Base-by-base conservation (phyloP, 2,797 vertebrate species). In the Spinus pinus region DNA sequence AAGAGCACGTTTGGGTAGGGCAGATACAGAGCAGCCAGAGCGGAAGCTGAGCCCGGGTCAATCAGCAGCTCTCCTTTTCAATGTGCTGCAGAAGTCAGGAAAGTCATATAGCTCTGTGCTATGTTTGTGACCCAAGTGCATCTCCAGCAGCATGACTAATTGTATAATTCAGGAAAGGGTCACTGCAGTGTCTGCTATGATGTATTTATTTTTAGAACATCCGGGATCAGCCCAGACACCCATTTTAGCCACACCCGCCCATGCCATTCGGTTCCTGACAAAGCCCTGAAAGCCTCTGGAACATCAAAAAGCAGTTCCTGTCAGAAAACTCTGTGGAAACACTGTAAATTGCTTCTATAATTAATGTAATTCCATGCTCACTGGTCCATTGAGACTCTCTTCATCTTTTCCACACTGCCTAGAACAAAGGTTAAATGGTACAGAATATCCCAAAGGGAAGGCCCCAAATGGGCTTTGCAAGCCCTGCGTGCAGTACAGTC, bases 141-240 rank as follows among this genome's bases (percentile, higher is more conserved):
- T 54, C 73, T 62, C 67, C 72, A 87, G 65, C 69, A 77, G 78
- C 16, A 53, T 75, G 90, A 92, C 42, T 86, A 91, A 94, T 60
- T 61, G 60, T 91, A 47, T 60, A 69, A 91, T 44, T 87, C 93
- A 92, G 86, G 90, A 97, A 97, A 81, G 71, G 91, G 94, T 85
- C 93, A 91, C 51, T 86, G 82, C 65, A 78, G 81, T 62, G 64
- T 77, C 81, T 93, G 83, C 88, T 82, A 15, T 56, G 66, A 66
- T 71, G 66, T 22, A 24, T 53, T 85, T 96, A 96, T 96, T 96
- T 96, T 96, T 95, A 93, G 94, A 88, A 82, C 39, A 92, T 95
- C 96, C 60, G 8, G 73, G 75, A 94, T 93, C 89, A 86, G 88
- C 62, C 62, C 20, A 66, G 90, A 75, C 82, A 80, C 80, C 67